Percentiles rank a stretch among this genome's conserved stretches.
Conservation (phyloP, 53 echinoderm and acorn worm genomes). For the Antedon mediterranea region DNA sequence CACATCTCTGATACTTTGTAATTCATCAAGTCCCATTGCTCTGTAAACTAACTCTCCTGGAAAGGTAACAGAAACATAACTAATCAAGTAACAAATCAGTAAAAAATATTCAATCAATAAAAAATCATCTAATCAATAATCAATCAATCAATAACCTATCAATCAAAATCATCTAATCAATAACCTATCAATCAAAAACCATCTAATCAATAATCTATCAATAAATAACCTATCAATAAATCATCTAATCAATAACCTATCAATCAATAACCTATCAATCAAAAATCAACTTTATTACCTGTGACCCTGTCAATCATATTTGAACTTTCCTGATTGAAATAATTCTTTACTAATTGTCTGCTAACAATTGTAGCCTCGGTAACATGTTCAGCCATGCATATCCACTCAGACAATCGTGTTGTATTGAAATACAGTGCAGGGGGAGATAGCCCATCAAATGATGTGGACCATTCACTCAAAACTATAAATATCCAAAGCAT, state of each 20-base stretch:
- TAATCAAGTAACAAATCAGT: too few relatives aligned
- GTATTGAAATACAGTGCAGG: constrained; percentile 62
- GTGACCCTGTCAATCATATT: constrained; percentile 50
- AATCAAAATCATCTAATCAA: too few relatives aligned
- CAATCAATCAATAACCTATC: too few relatives aligned
- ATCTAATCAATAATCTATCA: too few relatives aligned
- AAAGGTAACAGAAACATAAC: too few relatives aligned
- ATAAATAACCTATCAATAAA: too few relatives aligned
- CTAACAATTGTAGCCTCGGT: constrained; percentile 43
- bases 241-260: too few relatives aligned
- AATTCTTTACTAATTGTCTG: constrained; percentile 35
- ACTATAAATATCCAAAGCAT: not conserved
- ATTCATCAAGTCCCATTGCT: constrained; percentile 18
- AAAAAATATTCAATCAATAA: too few relatives aligned
- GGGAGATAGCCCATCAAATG: constrained; percentile 14
- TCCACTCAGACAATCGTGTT: constrained; percentile 58
- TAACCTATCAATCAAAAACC: too few relatives aligned
- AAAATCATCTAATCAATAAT: too few relatives aligned
- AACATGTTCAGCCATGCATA: constrained; percentile 51
- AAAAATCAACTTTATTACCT: too few relatives aligned
- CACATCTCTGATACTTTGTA: constrained; percentile 11
- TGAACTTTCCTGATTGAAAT: constrained; percentile 41
- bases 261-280: too few relatives aligned
- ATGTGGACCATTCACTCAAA: constrained; percentile 14
- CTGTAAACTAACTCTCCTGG: constrained; percentile 35